Conservation (phyloP, 2,113 vertebrate genomes). For the Excalfactoria chinensis region DNA sequence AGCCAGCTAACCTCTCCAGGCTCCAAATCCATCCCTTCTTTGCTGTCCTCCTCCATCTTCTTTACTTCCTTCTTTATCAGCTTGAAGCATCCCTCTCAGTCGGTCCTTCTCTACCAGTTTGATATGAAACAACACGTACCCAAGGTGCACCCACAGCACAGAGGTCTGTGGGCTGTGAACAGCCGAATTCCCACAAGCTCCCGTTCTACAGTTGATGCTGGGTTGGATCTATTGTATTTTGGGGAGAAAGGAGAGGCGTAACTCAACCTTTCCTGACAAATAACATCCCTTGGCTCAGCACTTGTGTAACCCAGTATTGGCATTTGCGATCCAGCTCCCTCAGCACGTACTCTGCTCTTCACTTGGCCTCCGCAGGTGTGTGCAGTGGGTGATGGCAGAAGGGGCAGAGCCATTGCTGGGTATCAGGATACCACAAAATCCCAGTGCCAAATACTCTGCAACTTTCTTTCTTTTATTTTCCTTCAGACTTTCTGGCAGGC, state of each 20-base stretch:
- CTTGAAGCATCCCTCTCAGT: neutral
- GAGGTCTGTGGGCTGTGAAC: neutral
- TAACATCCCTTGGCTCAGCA: neutral
- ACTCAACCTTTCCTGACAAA: neutral
- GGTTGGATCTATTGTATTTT: accelerated
- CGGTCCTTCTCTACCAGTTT: neutral
- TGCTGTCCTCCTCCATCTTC: neutral
- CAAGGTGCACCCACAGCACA: neutral
- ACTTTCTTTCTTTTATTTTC: neutral
- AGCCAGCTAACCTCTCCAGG: neutral
- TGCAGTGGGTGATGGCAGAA: constrained; percentile 16
- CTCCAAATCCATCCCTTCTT: neutral
- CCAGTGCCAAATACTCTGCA: neutral
- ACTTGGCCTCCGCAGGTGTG: neutral
- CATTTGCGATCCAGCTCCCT: neutral
- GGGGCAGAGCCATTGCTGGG: constrained; percentile 43
- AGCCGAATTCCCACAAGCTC: accelerated
- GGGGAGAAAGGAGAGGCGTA: accelerated
- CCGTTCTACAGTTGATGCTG: neutral
- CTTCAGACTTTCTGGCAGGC: neutral
- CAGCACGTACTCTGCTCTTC: neutral
- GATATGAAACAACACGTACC: neutral
- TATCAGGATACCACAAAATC: neutral
- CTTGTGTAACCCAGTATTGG: neutral
- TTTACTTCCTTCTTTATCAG: neutral